Percentiles rank a stretch among this genome's conserved stretches.
Evolutionary conservation across 2,888 invertebrate genomes (phyloP).

Genomic region (Leucoma salicis): DNA sequence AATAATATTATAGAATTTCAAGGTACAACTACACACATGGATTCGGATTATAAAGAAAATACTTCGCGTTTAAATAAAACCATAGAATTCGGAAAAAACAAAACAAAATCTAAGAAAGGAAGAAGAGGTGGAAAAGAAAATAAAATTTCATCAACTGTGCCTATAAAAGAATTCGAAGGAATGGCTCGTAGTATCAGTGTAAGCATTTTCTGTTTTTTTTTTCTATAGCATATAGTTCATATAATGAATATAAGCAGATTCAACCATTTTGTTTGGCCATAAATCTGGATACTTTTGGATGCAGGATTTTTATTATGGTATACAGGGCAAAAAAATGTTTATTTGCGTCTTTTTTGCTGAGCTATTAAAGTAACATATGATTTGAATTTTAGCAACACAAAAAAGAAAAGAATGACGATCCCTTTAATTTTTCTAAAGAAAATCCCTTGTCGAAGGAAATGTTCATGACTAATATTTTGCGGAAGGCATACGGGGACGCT

Average conservation of each 20-base stretch:
- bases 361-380: neutral
- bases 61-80: neutral
- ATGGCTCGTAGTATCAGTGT: too few relatives aligned
- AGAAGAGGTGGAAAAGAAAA: neutral
- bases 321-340: too few relatives aligned
- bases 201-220: too few relatives aligned
- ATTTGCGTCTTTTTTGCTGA: too few relatives aligned
- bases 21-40: neutral
- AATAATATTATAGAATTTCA: neutral
- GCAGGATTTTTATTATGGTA: too few relatives aligned
- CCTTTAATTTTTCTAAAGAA: conserved; percentile 3
- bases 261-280: too few relatives aligned
- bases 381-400: neutral
- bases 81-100: neutral
- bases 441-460: conserved; percentile 27
- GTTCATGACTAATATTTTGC: conserved; percentile 36
- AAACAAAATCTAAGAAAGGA: neutral
- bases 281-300: too few relatives aligned
- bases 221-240: too few relatives aligned
- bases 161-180: neutral
- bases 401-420: neutral
- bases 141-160: neutral
- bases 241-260: too few relatives aligned
- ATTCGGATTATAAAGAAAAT: neutral
- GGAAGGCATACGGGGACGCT: conserved; percentile 55